These are phyloP conservation scores for Fragum whitleyi DNA, from an alignment of 2,888 invertebrate genomes.

Conservation along the genomic window DNA sequence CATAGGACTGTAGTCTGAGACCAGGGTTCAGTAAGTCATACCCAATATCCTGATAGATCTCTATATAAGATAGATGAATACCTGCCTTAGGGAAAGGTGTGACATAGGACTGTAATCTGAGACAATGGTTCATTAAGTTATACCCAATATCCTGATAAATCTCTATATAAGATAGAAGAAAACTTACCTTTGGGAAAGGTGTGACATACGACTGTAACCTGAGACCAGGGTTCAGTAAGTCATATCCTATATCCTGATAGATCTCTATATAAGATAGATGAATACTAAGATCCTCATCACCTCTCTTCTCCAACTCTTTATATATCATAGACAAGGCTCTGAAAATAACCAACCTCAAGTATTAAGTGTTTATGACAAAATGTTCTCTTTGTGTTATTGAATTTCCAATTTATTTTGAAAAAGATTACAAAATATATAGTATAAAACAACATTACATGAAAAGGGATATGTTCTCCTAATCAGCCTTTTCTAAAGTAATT, in stretches of 20 bases:
- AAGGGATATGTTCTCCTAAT: not conserved
- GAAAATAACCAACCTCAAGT: no score
- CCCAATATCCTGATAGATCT: constrained; percentile 83
- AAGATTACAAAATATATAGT: not conserved
- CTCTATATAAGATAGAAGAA: constrained; percentile 66
- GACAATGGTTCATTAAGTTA: constrained; percentile 79
- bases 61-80: constrained; percentile 81
- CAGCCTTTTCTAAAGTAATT: no score
- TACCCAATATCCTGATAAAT: constrained; percentile 83
- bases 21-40: constrained; percentile 81
- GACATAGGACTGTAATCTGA: constrained; percentile 74
- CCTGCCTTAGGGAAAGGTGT: constrained; percentile 82
- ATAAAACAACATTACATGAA: not conserved
- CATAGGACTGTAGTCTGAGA: constrained; percentile 73
- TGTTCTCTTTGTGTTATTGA: not conserved
- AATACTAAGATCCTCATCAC: constrained; percentile 77
- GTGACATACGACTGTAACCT: constrained; percentile 76
- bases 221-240: constrained; percentile 79
- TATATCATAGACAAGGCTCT: constrained; percentile 82
- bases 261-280: constrained; percentile 83
- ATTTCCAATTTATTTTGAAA: not conserved
- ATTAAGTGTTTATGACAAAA: not conserved
- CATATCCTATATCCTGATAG: constrained; percentile 83
- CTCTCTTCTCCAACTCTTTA: constrained; percentile 75
- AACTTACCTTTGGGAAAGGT: constrained; percentile 81